These are phyloP conservation scores for Escarpia spicata DNA, from an alignment of 2,888 invertebrate species.

Conservation along the genomic window DNA sequence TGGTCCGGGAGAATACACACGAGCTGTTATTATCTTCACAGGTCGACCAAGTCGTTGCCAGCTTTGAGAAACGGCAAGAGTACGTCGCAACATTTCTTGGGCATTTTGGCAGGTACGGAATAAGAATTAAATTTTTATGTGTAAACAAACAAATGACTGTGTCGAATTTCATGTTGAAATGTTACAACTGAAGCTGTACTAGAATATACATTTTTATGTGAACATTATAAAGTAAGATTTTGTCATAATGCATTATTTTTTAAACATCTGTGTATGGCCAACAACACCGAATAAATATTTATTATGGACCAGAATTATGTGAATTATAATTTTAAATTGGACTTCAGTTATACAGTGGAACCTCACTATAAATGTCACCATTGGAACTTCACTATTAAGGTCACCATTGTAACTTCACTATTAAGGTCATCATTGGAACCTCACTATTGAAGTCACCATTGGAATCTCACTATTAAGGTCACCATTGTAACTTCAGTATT, in stretches of 20 bases:
- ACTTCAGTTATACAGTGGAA: no score
- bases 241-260: neutral
- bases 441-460: no score
- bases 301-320: neutral
- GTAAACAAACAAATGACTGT: neutral
- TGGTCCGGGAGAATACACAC: neutral
- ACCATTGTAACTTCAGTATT: no score
- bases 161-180: neutral
- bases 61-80: conserved; percentile 67
- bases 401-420: no score
- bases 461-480: no score
- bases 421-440: no score
- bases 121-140: neutral
- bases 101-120: conserved; percentile 62
- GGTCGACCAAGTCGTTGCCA: conserved; percentile 56
- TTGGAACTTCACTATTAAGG: no score
- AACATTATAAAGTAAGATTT: conserved; percentile 9
- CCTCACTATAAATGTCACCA: no score
- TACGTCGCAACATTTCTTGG: conserved; percentile 67
- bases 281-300: neutral
- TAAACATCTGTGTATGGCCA: neutral
- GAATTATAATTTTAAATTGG: neutral
- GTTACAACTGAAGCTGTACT: neutral
- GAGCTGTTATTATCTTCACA: conserved; percentile 36
- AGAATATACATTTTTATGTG: neutral